These are phyloP conservation scores for Ceratothoa steindachneri DNA, from an alignment of 2,888 invertebrate genomes.

Conservation along the genomic window DNA sequence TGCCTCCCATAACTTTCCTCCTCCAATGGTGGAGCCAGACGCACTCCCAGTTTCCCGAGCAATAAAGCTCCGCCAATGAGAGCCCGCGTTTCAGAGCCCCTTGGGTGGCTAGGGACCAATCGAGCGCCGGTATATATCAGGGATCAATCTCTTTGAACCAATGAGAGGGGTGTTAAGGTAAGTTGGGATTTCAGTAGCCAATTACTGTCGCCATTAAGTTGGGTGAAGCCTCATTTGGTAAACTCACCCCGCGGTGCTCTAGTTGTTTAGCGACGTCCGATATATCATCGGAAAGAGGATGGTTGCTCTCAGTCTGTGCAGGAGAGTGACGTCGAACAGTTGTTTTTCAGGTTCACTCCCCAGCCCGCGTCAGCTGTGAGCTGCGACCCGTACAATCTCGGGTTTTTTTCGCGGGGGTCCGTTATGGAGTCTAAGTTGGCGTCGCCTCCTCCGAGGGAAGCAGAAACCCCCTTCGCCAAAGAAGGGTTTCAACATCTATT, in stretches of 20 bases:
- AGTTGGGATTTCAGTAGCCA: conserved; percentile 48
- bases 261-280: conserved; percentile 47
- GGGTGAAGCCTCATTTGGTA: conserved; percentile 48
- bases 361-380: neutral
- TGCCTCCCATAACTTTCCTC: neutral
- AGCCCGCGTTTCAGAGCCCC: conserved; percentile 23
- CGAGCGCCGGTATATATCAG: conserved; percentile 39
- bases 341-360: neutral
- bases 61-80: conserved; percentile 39
- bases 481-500: neutral
- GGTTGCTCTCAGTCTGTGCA: neutral
- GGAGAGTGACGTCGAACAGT: neutral
- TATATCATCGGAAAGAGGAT: conserved; percentile 24
- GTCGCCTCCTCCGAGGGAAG: neutral
- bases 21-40: neutral
- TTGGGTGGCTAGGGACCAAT: conserved; percentile 41
- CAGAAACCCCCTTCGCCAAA: neutral
- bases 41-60: conserved; percentile 40
- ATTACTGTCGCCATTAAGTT: conserved; percentile 48
- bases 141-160: conserved; percentile 47
- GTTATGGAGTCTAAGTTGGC: neutral
- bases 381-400: too few species aligned
- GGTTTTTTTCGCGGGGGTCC: neutral
- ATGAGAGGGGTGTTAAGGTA: conserved; percentile 47
- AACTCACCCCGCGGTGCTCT: conserved; percentile 46